Base-by-base conservation (phyloP, 2,888 invertebrate species). In the Altica lythri region DNA sequence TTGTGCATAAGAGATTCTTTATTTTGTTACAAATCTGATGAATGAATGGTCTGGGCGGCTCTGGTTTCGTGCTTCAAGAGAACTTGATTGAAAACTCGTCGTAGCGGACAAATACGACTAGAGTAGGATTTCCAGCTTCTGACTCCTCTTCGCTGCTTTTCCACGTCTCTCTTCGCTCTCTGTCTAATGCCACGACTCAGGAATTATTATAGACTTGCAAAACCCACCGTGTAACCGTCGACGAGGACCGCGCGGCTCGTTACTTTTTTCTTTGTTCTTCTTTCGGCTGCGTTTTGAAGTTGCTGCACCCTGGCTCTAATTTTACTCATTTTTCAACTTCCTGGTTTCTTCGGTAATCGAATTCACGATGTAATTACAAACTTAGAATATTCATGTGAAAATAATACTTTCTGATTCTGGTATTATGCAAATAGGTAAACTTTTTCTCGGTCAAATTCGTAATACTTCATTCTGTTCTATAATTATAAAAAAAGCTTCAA, bases 21-120 rank as follows among this genome's bases (percentile, higher is more conserved):
- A 27, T 27, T 27, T 27, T 27, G 6, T 8, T 9, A 27, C 2
- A 5, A n/a, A 2, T n/a, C 4, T 27, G n/a, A 27, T 10, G 1
- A 9, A 35, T 46, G 46, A 61, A 35, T 46, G 46, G 59, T 65
- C 64, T 66, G 62, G 65, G 64, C 64, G 61, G 35, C 62, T 63
- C 68, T 70, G 67, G 71, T 69, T 67, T 67, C 62, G 60, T 65
- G 69, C 67, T 70, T 74, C 72, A 73, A 72, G 72, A 69, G 72
- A 70, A 72, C 71, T 74, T 75, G 74, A 75, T 75, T 75, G 73
- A 74, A 74, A 75, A 74, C 72, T 67, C 73, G 71, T 63, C 73
- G 72, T 72, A 73, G 74, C 73, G 73, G 68, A 72, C 70, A 70
- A 73, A 73, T 73, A 70, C 71, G 71, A 70, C 70, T 71, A 70